These are phyloP conservation scores for Argynnis bischoffii DNA, from an alignment of 2,888 invertebrate genomes.

Conservation along the genomic window DNA sequence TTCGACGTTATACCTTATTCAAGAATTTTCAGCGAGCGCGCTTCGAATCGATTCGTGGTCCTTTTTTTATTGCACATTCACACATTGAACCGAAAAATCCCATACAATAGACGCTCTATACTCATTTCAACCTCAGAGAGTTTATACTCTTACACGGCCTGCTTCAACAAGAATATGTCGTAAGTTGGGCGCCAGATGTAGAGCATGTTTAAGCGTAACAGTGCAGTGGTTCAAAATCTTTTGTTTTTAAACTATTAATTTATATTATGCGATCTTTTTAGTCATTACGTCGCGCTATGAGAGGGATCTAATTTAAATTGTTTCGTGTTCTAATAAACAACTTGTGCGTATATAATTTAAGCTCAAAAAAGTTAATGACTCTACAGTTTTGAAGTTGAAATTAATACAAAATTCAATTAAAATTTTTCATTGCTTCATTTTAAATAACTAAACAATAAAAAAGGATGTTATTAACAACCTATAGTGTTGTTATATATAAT, in stretches of 20 bases:
- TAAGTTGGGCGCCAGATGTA: slow-evolving; percentile 10
- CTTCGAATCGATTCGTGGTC: slow-evolving; percentile 13
- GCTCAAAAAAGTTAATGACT: no score
- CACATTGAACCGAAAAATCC: slow-evolving; percentile 10
- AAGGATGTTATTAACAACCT: no score
- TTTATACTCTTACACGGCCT: background rate
- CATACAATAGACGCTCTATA: background rate
- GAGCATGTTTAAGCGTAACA: background rate
- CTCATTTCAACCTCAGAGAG: slow-evolving; percentile 5
- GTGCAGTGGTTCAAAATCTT: background rate
- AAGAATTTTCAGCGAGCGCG: slow-evolving; percentile 14
- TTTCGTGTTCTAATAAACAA: no score
- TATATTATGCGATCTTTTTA: background rate
- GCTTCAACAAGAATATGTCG: slow-evolving; percentile 13
- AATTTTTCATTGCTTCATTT: no score
- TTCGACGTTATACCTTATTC: slow-evolving; percentile 18
- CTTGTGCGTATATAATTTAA: no score
- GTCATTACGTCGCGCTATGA: no score
- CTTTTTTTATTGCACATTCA: slow-evolving; percentile 24
- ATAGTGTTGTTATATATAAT: background rate
- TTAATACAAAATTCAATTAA: no score
- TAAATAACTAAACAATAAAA: no score
- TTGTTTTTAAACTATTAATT: background rate
- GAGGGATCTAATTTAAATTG: no score
- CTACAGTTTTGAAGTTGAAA: no score